These are phyloP conservation scores for Hystrix cristata DNA, from an alignment of 2,113 vertebrate genomes.

Conservation along the genomic window DNA sequence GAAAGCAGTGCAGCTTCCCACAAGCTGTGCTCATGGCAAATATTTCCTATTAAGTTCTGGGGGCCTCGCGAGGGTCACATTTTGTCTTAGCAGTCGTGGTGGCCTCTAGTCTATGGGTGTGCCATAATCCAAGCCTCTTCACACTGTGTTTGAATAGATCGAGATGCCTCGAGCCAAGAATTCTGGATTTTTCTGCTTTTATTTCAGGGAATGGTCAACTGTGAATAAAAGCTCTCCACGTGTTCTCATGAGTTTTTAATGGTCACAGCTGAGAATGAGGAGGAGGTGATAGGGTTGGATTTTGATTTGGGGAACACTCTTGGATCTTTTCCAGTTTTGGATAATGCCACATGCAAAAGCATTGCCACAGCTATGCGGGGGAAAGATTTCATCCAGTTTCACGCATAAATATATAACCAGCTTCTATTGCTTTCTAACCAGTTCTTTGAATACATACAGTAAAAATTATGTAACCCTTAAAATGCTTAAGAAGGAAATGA, in stretches of 20 bases:
- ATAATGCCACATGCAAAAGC: neutral
- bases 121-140: neutral
- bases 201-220: neutral
- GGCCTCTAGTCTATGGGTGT: neutral
- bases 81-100: neutral
- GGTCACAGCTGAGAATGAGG: constrained; percentile 37
- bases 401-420: neutral
- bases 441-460: too few relatives aligned
- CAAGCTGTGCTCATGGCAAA: fast-evolving
- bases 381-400: neutral
- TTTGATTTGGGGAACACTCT: constrained; percentile 49
- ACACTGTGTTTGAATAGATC: neutral
- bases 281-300: neutral
- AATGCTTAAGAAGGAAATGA: neutral
- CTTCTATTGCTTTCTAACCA: neutral
- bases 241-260: neutral
- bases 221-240: neutral
- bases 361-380: neutral
- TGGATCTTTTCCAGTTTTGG: neutral
- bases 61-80: neutral
- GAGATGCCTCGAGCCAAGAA: neutral
- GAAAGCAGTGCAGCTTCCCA: neutral
- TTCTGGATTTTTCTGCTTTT: neutral
- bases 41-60: neutral
- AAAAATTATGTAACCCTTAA: neutral